These are phyloP conservation scores for Disparrhopalites patrizii DNA, from an alignment of 2,888 invertebrate species.

Conservation along the genomic window DNA sequence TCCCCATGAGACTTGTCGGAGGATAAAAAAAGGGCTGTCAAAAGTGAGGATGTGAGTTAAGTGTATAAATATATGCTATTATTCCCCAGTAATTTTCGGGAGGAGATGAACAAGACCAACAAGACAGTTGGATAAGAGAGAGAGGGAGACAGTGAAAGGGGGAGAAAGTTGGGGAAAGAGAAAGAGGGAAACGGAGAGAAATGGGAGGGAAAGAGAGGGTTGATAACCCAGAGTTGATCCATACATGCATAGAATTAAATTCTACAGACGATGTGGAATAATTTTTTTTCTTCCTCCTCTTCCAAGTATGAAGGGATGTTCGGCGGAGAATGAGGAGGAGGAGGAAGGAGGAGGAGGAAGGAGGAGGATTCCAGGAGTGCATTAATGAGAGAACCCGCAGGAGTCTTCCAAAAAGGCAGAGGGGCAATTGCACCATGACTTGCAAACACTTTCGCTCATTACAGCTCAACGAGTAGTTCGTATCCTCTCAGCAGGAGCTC, in stretches of 20 bases:
- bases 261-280: conserved; percentile 24
- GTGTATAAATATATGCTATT: not conserved
- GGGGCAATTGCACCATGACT: conserved; percentile 47
- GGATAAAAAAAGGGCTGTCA: not conserved
- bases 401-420: conserved; percentile 41
- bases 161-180: no score
- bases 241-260: conserved; percentile 30
- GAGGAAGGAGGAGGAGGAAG: no score
- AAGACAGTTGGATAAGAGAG: no score
- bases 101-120: no score
- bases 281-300: conserved; percentile 28
- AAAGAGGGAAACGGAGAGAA: not conserved
- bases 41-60: conserved; percentile 1
- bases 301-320: no score
- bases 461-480: conserved; percentile 48
- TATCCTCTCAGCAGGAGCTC: conserved; percentile 46
- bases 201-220: not conserved
- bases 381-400: conserved; percentile 49
- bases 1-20: no score
- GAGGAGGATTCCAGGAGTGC: conserved; percentile 45
- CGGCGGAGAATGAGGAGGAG: no score
- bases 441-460: conserved; percentile 49
- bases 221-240: conserved; percentile 3
- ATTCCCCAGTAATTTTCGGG: no score
- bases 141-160: no score